Evolutionary conservation across 2,888 invertebrate genomes (phyloP).

Genomic region (Griposia aprilina): DNA sequence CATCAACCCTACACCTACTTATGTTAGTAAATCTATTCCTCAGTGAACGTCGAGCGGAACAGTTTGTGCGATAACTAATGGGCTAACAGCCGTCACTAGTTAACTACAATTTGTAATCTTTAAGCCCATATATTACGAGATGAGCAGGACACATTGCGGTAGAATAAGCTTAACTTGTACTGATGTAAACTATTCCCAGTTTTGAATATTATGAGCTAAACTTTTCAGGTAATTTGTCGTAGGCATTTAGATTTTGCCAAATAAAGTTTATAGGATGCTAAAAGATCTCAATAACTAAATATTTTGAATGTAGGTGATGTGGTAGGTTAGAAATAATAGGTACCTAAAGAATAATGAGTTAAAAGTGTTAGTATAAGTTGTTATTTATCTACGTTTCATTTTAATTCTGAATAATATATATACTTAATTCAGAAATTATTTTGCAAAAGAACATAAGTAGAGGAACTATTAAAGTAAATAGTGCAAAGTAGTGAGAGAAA

Average conservation of each 20-base stretch:
- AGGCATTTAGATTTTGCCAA: neutral
- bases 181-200: neutral
- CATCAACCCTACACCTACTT: conserved; percentile 24
- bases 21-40: conserved; percentile 40
- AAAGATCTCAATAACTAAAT: neutral
- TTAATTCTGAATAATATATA: no score
- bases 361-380: no score
- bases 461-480: neutral
- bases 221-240: neutral
- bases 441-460: neutral
- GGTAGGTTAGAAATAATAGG: neutral
- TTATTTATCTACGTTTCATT: no score
- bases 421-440: neutral
- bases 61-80: conserved; percentile 54
- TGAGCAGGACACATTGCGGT: conserved; percentile 34
- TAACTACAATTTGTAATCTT: conserved; percentile 58
- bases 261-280: neutral
- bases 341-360: neutral
- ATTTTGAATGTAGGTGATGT: neutral
- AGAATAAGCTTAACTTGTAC: conserved; percentile 18
- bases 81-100: conserved; percentile 52
- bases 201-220: neutral
- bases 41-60: conserved; percentile 29
- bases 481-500: neutral
- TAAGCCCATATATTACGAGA: conserved; percentile 57